Evolutionary conservation across 2,888 invertebrate genomes (phyloP), one percentile per base, ranked within the genome.

Genomic region (Eristalis arbustorum): DNA sequence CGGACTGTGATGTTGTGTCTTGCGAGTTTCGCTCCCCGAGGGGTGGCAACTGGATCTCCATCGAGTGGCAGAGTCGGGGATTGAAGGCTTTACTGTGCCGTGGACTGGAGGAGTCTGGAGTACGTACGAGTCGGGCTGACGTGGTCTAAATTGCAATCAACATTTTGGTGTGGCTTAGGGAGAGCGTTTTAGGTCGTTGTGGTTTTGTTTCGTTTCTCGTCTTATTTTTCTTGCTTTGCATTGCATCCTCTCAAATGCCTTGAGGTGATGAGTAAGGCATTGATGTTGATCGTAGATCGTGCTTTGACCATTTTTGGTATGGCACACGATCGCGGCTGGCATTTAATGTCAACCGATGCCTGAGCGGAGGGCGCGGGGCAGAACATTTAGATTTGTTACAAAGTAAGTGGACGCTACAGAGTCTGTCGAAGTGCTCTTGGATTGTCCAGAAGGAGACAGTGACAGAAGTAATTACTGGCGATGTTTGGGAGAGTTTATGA

Each of bases 231-330:
- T 4, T 66, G 62, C 72, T 67, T 57, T 13, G 3, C 28, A 40
- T 25, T 62, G 11, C 13, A 4, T 23, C n/a, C 22, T 57, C 49
- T 31, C 31, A 31, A 31, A 49, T 67, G 61, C 40, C 72, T 76
- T 76, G 23, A 22, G 69, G 71, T 78, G 85, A 85, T 81, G 85
- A 81, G 77, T 67, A 42, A 69, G 77, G 69, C 64, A 40, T 73
- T 40, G 81, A 73, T 61, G 76, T 56, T n/a, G 81, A 69, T 81
- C 68, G 67, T 61, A 81, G 69, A 82, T 85, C 85, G 85, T 85
- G 82, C 85, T 62, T 63, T 82, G 77, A 62, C 85, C 85, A 74
- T 74, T 82, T 85, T 78, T 62, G 73, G 85, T 66, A 73, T 37
- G 81, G 85, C 82, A 85, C 85, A 82, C 77, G 80, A 80, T 76